Evolutionary conservation across 2,113 vertebrate species (phyloP), one percentile per base, ranked within the genome.

Genomic region (Gnathonemus longibarbis): DNA sequence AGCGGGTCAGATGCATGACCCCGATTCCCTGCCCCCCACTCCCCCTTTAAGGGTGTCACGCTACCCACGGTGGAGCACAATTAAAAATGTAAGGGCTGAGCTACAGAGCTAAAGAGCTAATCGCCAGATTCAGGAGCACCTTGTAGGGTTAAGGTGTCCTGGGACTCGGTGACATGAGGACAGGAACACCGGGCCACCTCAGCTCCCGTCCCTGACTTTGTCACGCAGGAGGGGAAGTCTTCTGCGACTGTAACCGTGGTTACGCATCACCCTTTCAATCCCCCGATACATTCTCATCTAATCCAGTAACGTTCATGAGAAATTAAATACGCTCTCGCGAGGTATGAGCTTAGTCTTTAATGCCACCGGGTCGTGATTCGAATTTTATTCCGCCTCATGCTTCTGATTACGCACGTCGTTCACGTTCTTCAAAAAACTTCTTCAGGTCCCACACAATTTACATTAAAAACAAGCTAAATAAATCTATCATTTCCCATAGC

Each of bases 31-130:
- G 58, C 77, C 80, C 49, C 53, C 13, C 11, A 8, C 49, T 1
- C 88, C 42, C 11, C 70, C 90, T 19, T 21, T 89, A 27, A 50
- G 45, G 74, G 35, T 42, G 90, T 49, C 87, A 86, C 70, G 62
- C 88, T 58, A 90, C 93, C 92, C 90, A 84, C 87, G 90, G 91
- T 91, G 91, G 91, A 92, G 92, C 94, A 93, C 94, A 95, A 96
- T 95, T 95, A 95, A 95, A 95, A 92, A 95, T 95, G 94, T 94
- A 95, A 95, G 94, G 91, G 89, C 90, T 49, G 89, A 89, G 90
- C 93, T 94, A 94, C 94, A 93, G 92, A 94, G 94, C 94, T 95
- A 95, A 95, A 93, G 92, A 94, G 94, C 94, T 95, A 95, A 95
- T 95, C 95, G 94, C 90, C 87, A 88, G 89, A 91, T 94, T 94